Evolutionary conservation across 2,797 vertebrate genomes (phyloP).

Genomic region (Notoglanidium macrostoma): DNA sequence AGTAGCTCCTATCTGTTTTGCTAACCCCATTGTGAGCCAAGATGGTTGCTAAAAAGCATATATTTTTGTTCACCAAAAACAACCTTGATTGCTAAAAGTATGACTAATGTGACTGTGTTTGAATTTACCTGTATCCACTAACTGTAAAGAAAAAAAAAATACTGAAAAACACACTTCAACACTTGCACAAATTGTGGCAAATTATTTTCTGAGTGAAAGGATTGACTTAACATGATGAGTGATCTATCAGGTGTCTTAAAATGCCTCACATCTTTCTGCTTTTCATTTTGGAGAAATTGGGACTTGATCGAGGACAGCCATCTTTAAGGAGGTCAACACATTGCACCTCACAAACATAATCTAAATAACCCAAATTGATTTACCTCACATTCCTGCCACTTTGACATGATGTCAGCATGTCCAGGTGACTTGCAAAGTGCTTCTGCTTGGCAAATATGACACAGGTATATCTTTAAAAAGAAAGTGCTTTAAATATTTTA

Average conservation of each 20-base stretch:
- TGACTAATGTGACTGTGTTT: not conserved
- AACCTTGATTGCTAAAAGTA: not conserved
- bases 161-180: not conserved
- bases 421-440: not conserved
- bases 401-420: constrained; percentile 14
- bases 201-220: not conserved
- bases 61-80: not conserved
- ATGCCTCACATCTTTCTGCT: not conserved
- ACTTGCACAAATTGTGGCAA: not conserved
- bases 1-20: not conserved
- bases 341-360: constrained; percentile 15
- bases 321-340: not conserved
- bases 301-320: not conserved
- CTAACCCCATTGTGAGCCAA: not conserved
- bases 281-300: not conserved
- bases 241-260: not conserved
- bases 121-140: not conserved
- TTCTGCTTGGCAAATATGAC: not conserved
- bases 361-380: constrained; percentile 31
- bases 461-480: no score
- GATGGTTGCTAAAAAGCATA: not conserved
- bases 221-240: not conserved
- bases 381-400: constrained; percentile 14
- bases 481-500: no score
- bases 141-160: not conserved